Evolutionary conservation across 1,140 invertebrate genomes (phyloP).

Genomic region (Procambarus virginalis): DNA sequence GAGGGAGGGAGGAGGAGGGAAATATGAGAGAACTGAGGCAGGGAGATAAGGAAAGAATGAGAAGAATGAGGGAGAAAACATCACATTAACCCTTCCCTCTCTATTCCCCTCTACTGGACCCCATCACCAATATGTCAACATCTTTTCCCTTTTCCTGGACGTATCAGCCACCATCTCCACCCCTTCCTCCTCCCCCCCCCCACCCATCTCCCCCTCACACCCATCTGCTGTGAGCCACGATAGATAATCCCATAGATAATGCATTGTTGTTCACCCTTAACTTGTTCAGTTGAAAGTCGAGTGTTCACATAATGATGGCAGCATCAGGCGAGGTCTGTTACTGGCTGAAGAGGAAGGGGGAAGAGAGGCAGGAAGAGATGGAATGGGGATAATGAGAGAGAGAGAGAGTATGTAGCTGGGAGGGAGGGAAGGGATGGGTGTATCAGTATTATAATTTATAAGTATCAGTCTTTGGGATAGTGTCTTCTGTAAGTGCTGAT

Average conservation of each 20-base stretch:
- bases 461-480: too few species aligned
- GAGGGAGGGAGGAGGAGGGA: too few species aligned
- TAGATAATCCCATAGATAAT: slow-evolving; percentile 15
- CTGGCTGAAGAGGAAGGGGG: background rate
- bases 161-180: background rate
- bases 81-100: too few species aligned
- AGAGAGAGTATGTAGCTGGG: background rate
- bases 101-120: too few species aligned
- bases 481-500: too few species aligned
- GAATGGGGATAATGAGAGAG: background rate
- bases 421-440: too few species aligned
- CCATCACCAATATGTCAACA: too few species aligned
- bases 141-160: background rate
- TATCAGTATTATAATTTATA: too few species aligned
- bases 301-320: background rate
- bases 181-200: background rate
- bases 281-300: background rate
- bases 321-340: background rate
- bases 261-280: slow-evolving; percentile 2
- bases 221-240: background rate
- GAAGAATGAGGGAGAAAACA: too few species aligned
- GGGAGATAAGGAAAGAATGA: too few species aligned
- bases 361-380: background rate
- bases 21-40: too few species aligned
- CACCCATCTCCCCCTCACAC: slow-evolving; percentile 9